Percentiles rank a stretch among this genome's conserved stretches.
phyloP scores from a whole-genome alignment of 2,113 vertebrate species.

The Strigops habroptila region DNA sequence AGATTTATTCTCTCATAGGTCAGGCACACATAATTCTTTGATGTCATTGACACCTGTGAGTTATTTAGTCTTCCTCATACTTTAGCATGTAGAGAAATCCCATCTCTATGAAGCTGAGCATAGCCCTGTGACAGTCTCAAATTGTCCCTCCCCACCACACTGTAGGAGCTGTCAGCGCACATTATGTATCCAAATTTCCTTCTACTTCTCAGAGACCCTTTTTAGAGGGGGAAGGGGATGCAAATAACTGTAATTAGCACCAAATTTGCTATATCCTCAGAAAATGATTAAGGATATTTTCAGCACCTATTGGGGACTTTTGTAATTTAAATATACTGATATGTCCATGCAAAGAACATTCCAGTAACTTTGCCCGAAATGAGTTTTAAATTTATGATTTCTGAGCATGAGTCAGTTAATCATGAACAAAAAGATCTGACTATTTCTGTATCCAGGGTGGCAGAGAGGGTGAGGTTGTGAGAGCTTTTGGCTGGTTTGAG shows the following conservation, averaged over 20 bases:
- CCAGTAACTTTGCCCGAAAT: slow-evolving; percentile 44
- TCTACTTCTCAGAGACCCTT: slow-evolving; percentile 41
- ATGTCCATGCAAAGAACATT: slow-evolving; percentile 13
- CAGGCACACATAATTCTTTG: slow-evolving; percentile 66
- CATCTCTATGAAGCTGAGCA: slow-evolving; percentile 35
- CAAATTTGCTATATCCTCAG: slow-evolving; percentile 42
- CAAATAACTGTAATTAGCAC: slow-evolving; percentile 67
- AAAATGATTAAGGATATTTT: slow-evolving; percentile 56
- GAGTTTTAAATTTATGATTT: slow-evolving; percentile 63
- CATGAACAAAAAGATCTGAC: slow-evolving; percentile 33
- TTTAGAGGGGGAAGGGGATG: slow-evolving; percentile 7
- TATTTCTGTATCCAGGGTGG: slow-evolving; percentile 44
- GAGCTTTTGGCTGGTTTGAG: slow-evolving; percentile 11
- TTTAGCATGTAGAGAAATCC: slow-evolving; percentile 54
- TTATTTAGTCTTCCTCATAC: slow-evolving; percentile 66
- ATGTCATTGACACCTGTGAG: slow-evolving; percentile 70
- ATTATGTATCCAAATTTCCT: slow-evolving; percentile 62
- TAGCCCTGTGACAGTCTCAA: slow-evolving; percentile 36
- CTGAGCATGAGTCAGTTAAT: slow-evolving; percentile 54
- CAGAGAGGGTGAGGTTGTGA: background rate
- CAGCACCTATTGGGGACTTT: slow-evolving; percentile 19
- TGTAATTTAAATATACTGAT: slow-evolving; percentile 28
- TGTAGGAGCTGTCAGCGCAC: slow-evolving; percentile 44
- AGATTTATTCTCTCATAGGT: slow-evolving; percentile 68
- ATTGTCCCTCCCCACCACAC: slow-evolving; percentile 31